Conservation (phyloP, 2,113 vertebrate genomes). For the Apteryx mantelli region DNA sequence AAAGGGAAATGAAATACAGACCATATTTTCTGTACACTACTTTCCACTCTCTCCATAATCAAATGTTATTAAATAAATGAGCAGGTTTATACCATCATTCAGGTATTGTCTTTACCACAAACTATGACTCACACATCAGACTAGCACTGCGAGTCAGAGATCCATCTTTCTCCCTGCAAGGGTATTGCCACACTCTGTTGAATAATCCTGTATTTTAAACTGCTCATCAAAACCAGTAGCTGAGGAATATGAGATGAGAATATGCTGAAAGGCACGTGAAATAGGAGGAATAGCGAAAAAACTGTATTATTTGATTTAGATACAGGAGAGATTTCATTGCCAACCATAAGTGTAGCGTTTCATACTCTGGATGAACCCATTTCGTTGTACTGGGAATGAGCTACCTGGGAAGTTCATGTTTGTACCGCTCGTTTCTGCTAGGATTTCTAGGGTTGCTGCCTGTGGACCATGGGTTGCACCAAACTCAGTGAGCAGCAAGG, state of each 20-base stretch:
- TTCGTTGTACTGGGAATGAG: neutral
- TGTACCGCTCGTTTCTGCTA: neutral
- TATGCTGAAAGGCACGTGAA: neutral
- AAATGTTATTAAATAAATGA: constrained; percentile 58
- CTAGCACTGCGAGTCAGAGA: neutral
- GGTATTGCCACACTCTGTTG: neutral
- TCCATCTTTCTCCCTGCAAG: neutral
- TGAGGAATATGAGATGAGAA: neutral
- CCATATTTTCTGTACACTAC: constrained; percentile 7
- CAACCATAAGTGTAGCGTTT: neutral
- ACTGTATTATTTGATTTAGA: neutral
- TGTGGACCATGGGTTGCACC: neutral
- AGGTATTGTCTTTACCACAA: constrained; percentile 17
- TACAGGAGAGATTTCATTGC: neutral
- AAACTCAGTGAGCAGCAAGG: neutral
- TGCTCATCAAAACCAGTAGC: neutral
- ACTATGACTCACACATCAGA: neutral
- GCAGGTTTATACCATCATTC: constrained; percentile 19
- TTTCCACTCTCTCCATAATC: neutral
- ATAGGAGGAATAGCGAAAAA: neutral
- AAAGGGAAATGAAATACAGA: constrained; percentile 56
- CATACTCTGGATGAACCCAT: neutral
- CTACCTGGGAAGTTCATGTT: neutral
- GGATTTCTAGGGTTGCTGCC: neutral
- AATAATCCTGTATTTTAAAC: neutral